Evolutionary conservation across 1,140 invertebrate genomes (phyloP).

Genomic region (Neomicropteryx cornuta): DNA sequence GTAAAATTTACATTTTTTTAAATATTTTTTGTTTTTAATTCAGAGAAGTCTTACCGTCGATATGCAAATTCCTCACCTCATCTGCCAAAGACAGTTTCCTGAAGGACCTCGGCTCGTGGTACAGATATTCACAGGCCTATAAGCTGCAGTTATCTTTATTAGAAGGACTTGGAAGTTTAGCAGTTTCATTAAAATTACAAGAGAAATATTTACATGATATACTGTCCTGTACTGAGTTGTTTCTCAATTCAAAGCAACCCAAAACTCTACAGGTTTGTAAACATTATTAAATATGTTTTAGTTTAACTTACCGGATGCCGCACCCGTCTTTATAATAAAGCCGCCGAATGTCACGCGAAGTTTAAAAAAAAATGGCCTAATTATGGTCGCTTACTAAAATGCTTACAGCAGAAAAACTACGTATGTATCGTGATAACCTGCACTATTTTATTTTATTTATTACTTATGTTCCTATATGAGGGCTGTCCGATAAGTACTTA

Average conservation of each 20-base stretch:
- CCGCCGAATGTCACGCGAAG: no score
- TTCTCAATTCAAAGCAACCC: slow-evolving; percentile 48
- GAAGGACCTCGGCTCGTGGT: slow-evolving; percentile 43
- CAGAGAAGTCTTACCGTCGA: slow-evolving; percentile 49
- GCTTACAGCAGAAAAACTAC: no score
- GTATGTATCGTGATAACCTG: no score
- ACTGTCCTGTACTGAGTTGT: slow-evolving; percentile 33
- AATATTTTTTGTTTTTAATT: slow-evolving; percentile 13
- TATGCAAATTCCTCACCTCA: slow-evolving; percentile 39
- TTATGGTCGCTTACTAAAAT: no score
- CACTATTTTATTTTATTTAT: no score
- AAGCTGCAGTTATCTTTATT: slow-evolving; percentile 47
- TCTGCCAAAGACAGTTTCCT: slow-evolving; percentile 42
- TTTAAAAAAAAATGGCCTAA: no score
- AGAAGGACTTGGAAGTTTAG: slow-evolving; percentile 36
- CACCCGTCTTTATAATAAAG: no score
- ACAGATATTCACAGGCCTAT: slow-evolving; percentile 46
- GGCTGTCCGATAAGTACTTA: no score
- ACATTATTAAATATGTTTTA: neutral
- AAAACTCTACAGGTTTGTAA: slow-evolving; percentile 44
- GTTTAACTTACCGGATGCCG: no score
- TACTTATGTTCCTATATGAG: no score
- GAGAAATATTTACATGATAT: slow-evolving; percentile 37
- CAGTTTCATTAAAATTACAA: slow-evolving; percentile 37
- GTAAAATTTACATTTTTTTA: slow-evolving; percentile 3